phyloP scores from a whole-genome alignment of 2,888 invertebrate genomes.

The Eupithecia inturbata region DNA sequence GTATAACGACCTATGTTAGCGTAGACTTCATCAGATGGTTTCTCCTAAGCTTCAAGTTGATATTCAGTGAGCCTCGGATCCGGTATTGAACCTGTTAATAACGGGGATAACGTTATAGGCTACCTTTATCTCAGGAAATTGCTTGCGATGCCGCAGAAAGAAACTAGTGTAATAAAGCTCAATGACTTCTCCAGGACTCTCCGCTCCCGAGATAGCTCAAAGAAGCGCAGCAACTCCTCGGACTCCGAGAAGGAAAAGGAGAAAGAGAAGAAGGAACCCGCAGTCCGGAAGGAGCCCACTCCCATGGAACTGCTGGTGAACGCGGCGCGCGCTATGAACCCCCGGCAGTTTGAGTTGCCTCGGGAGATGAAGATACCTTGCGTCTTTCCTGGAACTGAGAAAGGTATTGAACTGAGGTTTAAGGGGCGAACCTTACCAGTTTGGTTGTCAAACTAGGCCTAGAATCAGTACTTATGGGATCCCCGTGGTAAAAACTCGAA shows the following conservation, averaged over 20 bases:
- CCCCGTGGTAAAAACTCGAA: no score
- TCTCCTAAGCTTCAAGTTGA: no score
- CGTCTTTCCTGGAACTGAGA: constrained; percentile 92
- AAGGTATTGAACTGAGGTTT: constrained; percentile 75
- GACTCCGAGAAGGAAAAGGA: constrained; percentile 56
- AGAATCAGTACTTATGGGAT: no score
- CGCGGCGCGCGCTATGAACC: constrained; percentile 93
- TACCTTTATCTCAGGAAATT: not conserved
- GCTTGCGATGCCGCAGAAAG: no score
- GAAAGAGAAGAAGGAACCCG: constrained; percentile 46
- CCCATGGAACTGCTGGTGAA: constrained; percentile 91
- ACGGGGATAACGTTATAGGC: not conserved
- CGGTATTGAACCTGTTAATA: no score
- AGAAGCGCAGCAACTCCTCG: constrained; percentile 58
- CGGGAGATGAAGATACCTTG: constrained; percentile 90
- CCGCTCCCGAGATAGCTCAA: constrained; percentile 66
- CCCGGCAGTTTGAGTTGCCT: constrained; percentile 95
- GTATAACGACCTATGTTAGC: no score
- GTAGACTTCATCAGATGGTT: no score
- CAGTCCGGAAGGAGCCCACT: constrained; percentile 68
- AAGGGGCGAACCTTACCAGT: no score
- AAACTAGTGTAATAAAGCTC: no score
- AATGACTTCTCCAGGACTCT: constrained; percentile 51
- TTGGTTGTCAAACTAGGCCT: no score
- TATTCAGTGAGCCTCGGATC: no score